Base-by-base conservation (phyloP, 2,113 vertebrate species). In the Cephalopholis sonnerati region DNA sequence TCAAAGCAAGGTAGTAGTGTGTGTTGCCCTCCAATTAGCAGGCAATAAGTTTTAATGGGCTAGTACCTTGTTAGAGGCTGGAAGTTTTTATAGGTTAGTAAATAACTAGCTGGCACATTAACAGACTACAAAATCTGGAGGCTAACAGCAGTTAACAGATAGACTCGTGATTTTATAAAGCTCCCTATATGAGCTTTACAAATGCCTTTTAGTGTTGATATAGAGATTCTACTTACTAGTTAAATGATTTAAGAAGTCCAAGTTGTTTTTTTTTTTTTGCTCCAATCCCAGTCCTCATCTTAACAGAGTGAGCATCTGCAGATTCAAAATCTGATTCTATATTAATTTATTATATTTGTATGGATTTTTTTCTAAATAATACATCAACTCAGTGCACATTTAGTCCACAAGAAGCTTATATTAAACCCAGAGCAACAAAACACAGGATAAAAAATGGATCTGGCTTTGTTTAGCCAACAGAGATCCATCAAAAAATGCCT, bases 31-130 rank as follows among this genome's bases (percentile, higher is more conserved):
- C 39, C 68, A 75, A 74, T 89, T 81, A 89, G 65, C 67, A 64
- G 82, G 48, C 75, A 82, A 10, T 80, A 77, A 17, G 64, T 61
- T 83, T 88, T 84, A 88, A 89, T 77, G 78, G 62, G 27, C 57
- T 74, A 7, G 55, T 70, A 72, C 82, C 73, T 88, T 63, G 73
- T 88, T 87, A 88, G 67, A 77, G 50, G 64, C 77, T 70, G n/a
- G 48, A 54, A 74, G 77, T 55, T 73, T 91, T 89, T 79, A 85
- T 78, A 68, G 63, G 57, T 77, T 27, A 74, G 71, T 79, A 70
- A 84, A 82, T 32, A 74, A 66, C 41, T 22, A 64, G 55, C 41
- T 50, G 74, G 39, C 61, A 55, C 7, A 65, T 15, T 15, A 78
- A 65, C 36, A 66, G 15, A 75, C 22, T 20, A 5, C n/a, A 84